Evolutionary conservation across 2,888 invertebrate species (phyloP), one percentile per base, ranked within the genome.

Genomic region (Sussaba pulchella): DNA sequence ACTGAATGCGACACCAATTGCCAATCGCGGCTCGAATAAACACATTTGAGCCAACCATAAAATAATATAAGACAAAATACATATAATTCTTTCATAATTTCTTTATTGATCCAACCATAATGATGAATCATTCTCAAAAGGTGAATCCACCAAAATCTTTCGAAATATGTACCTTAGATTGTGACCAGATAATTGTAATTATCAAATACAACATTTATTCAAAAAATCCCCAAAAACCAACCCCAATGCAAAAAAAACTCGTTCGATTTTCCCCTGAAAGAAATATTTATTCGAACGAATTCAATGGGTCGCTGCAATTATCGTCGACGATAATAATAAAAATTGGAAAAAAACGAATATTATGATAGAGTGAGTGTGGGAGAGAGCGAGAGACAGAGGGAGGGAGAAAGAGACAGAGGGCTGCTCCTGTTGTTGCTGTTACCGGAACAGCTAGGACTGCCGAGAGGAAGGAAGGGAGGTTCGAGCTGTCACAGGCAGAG

Each of bases 401-500:
- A 84, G 73, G 82, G 67, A 50, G 74, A 70, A 26, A 50, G 71
- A 64, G 73, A 66, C 54, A 61, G 59, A 81, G 79, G 73, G 74
- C 50, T 52, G 64, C 70, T 52, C 73, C 64, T 73, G 59, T 64
- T 73, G 50, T 79, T 75, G 70, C 76, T 79, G 76, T 79, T 76
- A 76, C 82, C 54, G 75, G 79, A 64, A 17, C 17, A 43, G 43
- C 45, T 72, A 47, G 72, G 26, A 72, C 64, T 57, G 24, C 63
- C 57, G 61, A 26, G 74, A 78, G 75, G 77, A 57, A 81, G 80
- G 82, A 86, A 82, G 87, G 84, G 85, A 86, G 87, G 88, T 87
- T 85, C 86, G 87, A 91, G 90, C 92, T 92, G 92, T 92, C 92
- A 92, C 85, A 83, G 87, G 87, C 92, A 92, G 92, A 91, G 90